Evolutionary conservation across 1,140 invertebrate genomes (phyloP), one percentile per base, ranked within the genome.

Genomic region (Drosophila nebulosa): DNA sequence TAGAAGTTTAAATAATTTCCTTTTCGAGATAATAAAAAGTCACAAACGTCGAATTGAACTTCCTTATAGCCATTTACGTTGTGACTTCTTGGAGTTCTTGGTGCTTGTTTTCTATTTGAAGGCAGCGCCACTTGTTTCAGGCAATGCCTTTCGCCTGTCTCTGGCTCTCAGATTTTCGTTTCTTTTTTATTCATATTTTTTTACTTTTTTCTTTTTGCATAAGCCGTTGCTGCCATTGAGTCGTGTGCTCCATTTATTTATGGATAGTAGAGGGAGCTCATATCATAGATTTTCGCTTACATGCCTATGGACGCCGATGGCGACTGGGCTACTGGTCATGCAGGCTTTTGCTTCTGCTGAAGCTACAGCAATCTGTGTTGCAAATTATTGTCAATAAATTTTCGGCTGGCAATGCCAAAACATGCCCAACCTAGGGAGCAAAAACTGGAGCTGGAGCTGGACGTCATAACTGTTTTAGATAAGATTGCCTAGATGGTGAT

Each of bases 361-460:
- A 30, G 50, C 56, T 18, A 26, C 36, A 14, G 35, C 73, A 85
- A 85, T 85, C 81, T 86, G 67, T 71, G 62, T 86, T 85, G 81
- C 81, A 85, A 85, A 85, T 88, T 85, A 21, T 85, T 85, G 81
- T 85, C 81, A 81, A 85, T 88, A 85, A 85, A 85, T 85, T 85
- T 85, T 64, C 26, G 81, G 81, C 69, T 67, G 21, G 74, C 81
- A 74, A 85, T 85, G 81, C 80, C 81, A 85, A 86, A 86, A 85
- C 74, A 85, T 72, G 65, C 65, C 35, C 55, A 46, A 46, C 7
- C 16, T 46, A 46, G 39, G 22, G 21, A 3, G n/a, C 32, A 39
- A 18, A 3, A 46, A 21, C 39, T 21, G 39, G 9, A 46, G 39
- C 9, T 42, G 14, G 14, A 42, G 6, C 39, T 42, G 57, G 26